phyloP scores from a whole-genome alignment of 2,113 vertebrate species.

The Myotis yumanensis region DNA sequence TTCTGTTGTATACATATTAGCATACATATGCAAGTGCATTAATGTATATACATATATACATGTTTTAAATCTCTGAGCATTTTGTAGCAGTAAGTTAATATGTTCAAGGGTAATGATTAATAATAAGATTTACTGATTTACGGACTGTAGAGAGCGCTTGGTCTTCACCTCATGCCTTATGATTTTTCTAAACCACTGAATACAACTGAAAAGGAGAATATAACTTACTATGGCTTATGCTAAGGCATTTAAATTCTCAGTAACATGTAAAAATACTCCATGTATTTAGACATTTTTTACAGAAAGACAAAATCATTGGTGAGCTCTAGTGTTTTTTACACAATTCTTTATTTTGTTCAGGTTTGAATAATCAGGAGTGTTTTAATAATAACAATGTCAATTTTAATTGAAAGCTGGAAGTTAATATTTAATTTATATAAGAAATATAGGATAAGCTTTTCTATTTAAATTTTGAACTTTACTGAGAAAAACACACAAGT shows the following conservation, averaged over 20 bases:
- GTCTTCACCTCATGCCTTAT: conserved; percentile 41
- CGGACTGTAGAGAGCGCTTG: not conserved
- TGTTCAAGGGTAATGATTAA: conserved; percentile 38
- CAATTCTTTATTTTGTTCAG: not conserved
- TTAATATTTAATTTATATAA: not conserved
- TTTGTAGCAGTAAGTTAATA: conserved; percentile 46
- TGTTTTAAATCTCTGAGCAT: conserved; percentile 33
- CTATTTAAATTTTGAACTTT: not conserved
- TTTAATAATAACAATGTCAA: not conserved
- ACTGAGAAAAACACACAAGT: not conserved
- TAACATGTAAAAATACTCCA: conserved; percentile 11
- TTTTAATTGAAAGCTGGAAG: not conserved
- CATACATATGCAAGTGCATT: not conserved
- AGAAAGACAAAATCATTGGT: not conserved
- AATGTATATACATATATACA: not conserved
- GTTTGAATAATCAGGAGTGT: not conserved
- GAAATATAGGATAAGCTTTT: not conserved
- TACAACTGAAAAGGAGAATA: conserved; percentile 37
- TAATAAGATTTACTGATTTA: conserved; percentile 41
- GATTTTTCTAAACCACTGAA: conserved; percentile 44
- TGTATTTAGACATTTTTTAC: not conserved
- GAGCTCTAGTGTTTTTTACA: not conserved
- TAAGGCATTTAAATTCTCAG: not conserved
- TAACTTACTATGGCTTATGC: conserved; percentile 23
- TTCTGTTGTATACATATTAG: not conserved